These are phyloP conservation scores for Onychomys arenicola DNA, from an alignment of 2,797 vertebrate species.

Conservation along the genomic window DNA sequence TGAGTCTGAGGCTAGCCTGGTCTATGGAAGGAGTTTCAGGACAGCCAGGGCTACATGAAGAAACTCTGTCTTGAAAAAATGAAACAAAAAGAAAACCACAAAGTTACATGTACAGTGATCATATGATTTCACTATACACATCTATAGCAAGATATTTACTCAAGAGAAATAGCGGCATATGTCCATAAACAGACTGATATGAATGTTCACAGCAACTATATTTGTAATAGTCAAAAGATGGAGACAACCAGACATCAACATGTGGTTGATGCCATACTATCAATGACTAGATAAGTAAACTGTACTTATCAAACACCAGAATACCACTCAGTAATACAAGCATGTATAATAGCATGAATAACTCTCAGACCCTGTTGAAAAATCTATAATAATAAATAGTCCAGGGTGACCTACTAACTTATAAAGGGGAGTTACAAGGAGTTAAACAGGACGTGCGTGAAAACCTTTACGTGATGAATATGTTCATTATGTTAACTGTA, in stretches of 20 bases:
- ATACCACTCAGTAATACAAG: conserved; percentile 27
- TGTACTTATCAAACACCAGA: background rate
- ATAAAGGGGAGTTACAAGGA: background rate
- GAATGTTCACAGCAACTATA: conserved; percentile 25
- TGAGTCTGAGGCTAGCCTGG: background rate
- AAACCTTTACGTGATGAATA: conserved; percentile 2
- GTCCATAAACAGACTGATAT: background rate
- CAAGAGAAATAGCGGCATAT: conserved; percentile 1
- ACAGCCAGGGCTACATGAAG: background rate
- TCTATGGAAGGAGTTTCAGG: background rate
- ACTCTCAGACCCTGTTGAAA: background rate
- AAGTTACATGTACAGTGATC: background rate
- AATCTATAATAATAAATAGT: background rate
- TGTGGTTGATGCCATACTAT: conserved; percentile 7
- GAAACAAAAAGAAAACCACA: background rate
- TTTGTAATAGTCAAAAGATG: background rate
- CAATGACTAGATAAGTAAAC: conserved; percentile 41
- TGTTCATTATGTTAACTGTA: conserved; percentile 20
- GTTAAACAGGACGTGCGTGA: background rate
- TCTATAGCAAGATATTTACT: conserved; percentile 13
- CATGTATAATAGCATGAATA: background rate
- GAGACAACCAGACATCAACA: conserved; percentile 17
- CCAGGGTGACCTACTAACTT: background rate
- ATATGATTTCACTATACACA: background rate
- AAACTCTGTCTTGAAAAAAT: background rate